These are phyloP conservation scores for Dolichomitus sp. DNA, from an alignment of 2,888 invertebrate genomes.

Conservation along the genomic window DNA sequence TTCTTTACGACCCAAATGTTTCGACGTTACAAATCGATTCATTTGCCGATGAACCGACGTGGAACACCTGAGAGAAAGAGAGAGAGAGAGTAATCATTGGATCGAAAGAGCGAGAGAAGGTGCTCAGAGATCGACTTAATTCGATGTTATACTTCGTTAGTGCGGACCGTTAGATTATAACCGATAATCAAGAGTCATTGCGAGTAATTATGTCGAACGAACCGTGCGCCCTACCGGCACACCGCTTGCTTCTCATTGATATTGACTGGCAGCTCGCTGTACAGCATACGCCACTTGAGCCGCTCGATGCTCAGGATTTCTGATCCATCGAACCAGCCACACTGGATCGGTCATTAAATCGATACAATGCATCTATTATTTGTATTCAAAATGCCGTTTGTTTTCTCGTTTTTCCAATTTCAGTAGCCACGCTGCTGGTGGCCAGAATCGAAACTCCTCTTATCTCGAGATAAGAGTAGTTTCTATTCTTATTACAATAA, in stretches of 20 bases:
- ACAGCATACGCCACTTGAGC: constrained; percentile 23
- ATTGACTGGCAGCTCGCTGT: constrained; percentile 55
- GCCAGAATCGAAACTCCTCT: background rate
- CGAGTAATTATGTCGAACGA: constrained; percentile 77
- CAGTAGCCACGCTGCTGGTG: background rate
- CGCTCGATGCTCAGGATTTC: constrained; percentile 48
- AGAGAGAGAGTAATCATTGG: constrained; percentile 18
- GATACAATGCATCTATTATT: constrained; percentile 51
- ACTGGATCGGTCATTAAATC: constrained; percentile 18
- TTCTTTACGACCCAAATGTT: constrained; percentile 61
- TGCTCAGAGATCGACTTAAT: constrained; percentile 58
- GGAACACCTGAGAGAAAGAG: background rate
- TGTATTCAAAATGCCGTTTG: constrained; percentile 12
- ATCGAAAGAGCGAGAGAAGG: background rate
- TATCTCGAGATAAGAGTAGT: too few species aligned
- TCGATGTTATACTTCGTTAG: constrained; percentile 69
- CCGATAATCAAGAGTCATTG: constrained; percentile 77
- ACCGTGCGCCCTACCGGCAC: constrained; percentile 16
- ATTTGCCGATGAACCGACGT: constrained; percentile 35
- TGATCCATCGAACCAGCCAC: constrained; percentile 45
- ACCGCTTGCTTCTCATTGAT: constrained; percentile 38
- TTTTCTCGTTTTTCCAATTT: constrained; percentile 7
- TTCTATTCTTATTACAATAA: too few species aligned
- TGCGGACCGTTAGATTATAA: constrained; percentile 64
- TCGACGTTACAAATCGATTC: constrained; percentile 65